Evolutionary conservation across 2,797 vertebrate species (phyloP).

Genomic region (Falco naumanni): DNA sequence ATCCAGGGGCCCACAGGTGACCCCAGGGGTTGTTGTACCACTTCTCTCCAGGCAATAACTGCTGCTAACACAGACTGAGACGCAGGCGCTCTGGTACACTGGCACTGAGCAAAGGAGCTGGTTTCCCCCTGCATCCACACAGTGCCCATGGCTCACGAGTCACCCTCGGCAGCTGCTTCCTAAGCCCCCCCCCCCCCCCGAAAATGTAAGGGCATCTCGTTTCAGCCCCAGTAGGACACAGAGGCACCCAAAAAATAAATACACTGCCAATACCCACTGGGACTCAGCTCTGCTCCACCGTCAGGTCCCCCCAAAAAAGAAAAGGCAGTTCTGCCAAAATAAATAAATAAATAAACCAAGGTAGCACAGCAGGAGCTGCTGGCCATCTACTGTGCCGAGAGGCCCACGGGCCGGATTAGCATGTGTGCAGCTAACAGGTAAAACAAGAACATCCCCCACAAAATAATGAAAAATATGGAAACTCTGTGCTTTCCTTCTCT

Average conservation of each 20-base stretch:
- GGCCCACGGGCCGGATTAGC: accelerated
- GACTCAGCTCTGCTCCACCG: background rate
- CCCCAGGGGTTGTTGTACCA: background rate
- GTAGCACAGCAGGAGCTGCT: background rate
- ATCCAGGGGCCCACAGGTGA: accelerated
- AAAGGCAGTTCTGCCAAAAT: background rate
- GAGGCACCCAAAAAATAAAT: background rate
- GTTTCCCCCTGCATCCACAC: background rate
- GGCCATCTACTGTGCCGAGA: accelerated
- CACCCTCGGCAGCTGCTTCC: background rate
- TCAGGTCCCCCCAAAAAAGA: background rate
- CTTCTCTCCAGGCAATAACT: background rate
- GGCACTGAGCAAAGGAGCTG: background rate
- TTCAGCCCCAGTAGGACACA: background rate
- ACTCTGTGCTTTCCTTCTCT: background rate
- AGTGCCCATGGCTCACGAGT: background rate
- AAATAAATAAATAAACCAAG: background rate
- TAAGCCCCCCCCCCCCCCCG: background rate
- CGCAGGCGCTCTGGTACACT: accelerated
- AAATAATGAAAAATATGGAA: background rate
- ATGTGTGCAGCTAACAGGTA: accelerated
- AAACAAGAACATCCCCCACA: background rate
- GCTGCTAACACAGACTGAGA: background rate
- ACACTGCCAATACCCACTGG: background rate
- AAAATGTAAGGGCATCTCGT: accelerated